Conservation (phyloP, 2,113 vertebrate species). For the Acinonyx jubatus region DNA sequence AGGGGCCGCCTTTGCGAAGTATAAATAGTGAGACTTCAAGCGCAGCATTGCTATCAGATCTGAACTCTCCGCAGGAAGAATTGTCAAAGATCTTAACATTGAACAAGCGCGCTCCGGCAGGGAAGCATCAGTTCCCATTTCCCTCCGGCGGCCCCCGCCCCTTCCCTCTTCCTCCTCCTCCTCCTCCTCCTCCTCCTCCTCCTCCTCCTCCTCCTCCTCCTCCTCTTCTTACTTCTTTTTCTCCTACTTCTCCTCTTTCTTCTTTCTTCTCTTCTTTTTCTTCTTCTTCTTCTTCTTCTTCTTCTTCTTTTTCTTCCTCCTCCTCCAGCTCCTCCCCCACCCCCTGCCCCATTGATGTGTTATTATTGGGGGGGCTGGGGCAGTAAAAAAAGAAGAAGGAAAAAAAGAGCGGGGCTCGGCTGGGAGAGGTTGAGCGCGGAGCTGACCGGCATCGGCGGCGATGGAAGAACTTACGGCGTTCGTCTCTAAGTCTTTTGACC, state of each 20-base stretch:
- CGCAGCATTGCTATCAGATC: slow-evolving; percentile 92
- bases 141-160: slow-evolving; percentile 82
- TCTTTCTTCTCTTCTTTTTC: background rate
- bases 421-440: slow-evolving; percentile 70
- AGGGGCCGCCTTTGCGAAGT: slow-evolving; percentile 96
- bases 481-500: slow-evolving; percentile 98
- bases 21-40: slow-evolving; percentile 99
- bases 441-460: slow-evolving; percentile 80
- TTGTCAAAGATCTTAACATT: slow-evolving; percentile 87
- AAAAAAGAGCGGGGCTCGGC: slow-evolving; percentile 77
- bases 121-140: slow-evolving; percentile 84
- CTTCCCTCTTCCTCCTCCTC: slow-evolving; percentile 54
- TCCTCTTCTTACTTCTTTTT: background rate
- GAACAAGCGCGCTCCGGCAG: slow-evolving; percentile 83
- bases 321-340: slow-evolving; percentile 31
- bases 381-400: slow-evolving; percentile 82
- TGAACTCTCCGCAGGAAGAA: slow-evolving; percentile 91
- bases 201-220: background rate
- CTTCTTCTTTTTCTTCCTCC: slow-evolving; percentile 34
- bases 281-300: no score
- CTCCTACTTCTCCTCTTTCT: background rate
- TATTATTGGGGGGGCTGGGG: slow-evolving; percentile 88
- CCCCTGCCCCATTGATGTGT: slow-evolving; percentile 92
- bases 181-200: slow-evolving; percentile 71
- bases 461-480: slow-evolving; percentile 99